These are phyloP conservation scores for Nesogale talazaci DNA, from an alignment of 2,113 vertebrate genomes.

Conservation along the genomic window DNA sequence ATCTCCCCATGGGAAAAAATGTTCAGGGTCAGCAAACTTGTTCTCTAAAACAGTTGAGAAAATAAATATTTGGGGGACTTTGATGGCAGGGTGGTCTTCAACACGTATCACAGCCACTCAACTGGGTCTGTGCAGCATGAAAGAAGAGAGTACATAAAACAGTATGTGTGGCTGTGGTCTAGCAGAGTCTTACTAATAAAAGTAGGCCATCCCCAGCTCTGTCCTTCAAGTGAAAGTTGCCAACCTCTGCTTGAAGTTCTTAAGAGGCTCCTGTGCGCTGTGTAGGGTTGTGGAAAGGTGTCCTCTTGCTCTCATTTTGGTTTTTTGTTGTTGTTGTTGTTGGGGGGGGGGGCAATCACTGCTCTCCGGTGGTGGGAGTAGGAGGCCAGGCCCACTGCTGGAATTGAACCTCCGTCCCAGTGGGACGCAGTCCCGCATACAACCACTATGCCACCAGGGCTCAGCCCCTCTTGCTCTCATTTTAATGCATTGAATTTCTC, in stretches of 20 bases:
- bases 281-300: constrained; percentile 54
- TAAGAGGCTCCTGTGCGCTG: neutral
- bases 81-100: neutral
- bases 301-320: constrained; percentile 48
- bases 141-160: neutral
- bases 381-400: too few relatives aligned
- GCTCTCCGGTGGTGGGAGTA: too few relatives aligned
- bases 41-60: neutral
- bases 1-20: constrained; percentile 55
- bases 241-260: constrained; percentile 13
- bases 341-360: too few relatives aligned
- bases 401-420: too few relatives aligned
- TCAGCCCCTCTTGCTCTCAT: constrained; percentile 45
- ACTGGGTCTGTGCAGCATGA: constrained; percentile 35
- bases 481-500: constrained; percentile 53
- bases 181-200: constrained; percentile 56
- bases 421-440: too few relatives aligned
- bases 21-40: constrained; percentile 26
- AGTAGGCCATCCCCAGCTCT: neutral
- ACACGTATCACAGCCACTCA: neutral
- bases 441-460: too few relatives aligned
- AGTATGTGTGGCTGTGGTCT: constrained; percentile 27
- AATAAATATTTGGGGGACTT: constrained; percentile 50
- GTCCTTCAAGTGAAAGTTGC: neutral
- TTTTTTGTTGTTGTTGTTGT: too few relatives aligned